Conservation (phyloP, 1,140 invertebrate genomes). For the Ooceraea biroi region DNA sequence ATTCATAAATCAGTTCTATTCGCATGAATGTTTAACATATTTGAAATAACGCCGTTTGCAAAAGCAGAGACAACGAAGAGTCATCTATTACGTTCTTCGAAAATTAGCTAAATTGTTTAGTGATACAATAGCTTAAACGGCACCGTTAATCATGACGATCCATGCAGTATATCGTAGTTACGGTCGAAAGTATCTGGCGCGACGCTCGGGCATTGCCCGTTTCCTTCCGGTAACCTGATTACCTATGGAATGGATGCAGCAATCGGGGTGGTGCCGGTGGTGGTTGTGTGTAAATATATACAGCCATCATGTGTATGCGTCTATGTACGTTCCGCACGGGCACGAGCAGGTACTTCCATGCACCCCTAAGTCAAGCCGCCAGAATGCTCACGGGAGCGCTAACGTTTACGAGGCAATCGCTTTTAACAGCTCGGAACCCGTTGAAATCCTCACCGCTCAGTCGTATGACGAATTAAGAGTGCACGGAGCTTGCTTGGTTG, state of each 20-base stretch:
- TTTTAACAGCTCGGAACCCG: slow-evolving; percentile 61
- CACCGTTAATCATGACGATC: slow-evolving; percentile 35
- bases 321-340: slow-evolving; percentile 6
- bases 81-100: not conserved
- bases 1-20: not conserved
- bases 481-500: not conserved
- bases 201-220: slow-evolving; percentile 50
- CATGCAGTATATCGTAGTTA: slow-evolving; percentile 44
- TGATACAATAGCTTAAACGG: slow-evolving; percentile 19
- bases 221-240: slow-evolving; percentile 77
- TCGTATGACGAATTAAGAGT: slow-evolving; percentile 27
- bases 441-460: slow-evolving; percentile 16
- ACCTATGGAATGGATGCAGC: slow-evolving; percentile 76
- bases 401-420: slow-evolving; percentile 77
- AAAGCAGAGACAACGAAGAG: not conserved
- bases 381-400: slow-evolving; percentile 73
- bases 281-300: slow-evolving; percentile 59
- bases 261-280: slow-evolving; percentile 73
- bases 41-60: not conserved
- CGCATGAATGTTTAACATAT: not conserved
- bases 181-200: slow-evolving; percentile 38
- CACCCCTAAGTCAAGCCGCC: slow-evolving; percentile 73
- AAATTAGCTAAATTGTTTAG: slow-evolving; percentile 44
- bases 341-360: slow-evolving; percentile 56
- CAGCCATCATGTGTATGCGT: not conserved